These are phyloP conservation scores for Morinoia aosen DNA, from an alignment of 2,888 invertebrate genomes.

Conservation along the genomic window DNA sequence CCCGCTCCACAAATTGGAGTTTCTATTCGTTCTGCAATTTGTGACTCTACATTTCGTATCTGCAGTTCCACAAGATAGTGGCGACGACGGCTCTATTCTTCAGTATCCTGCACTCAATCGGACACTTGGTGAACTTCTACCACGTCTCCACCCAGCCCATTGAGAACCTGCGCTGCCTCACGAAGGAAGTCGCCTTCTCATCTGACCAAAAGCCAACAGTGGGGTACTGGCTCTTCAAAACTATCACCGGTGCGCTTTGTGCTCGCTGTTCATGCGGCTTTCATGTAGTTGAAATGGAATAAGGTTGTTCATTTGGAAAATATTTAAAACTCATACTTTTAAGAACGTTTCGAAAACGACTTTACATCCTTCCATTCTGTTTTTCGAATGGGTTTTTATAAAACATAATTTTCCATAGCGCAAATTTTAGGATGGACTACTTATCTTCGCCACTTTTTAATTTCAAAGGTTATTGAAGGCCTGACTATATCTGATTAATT, in stretches of 20 bases:
- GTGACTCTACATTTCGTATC: background rate
- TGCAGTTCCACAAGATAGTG: slow-evolving; percentile 95
- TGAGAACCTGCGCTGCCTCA: slow-evolving; percentile 91
- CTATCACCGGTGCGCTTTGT: slow-evolving; percentile 82
- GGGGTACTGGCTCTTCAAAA: slow-evolving; percentile 95
- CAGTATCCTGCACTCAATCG: slow-evolving; percentile 90
- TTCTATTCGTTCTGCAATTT: background rate
- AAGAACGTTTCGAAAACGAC: no score
- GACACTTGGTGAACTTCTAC: slow-evolving; percentile 97
- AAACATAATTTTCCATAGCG: no score
- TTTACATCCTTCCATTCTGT: no score
- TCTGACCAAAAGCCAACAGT: slow-evolving; percentile 95
- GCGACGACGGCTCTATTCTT: slow-evolving; percentile 95
- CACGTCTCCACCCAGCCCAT: slow-evolving; percentile 96
- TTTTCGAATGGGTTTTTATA: no score
- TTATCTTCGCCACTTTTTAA: no score
- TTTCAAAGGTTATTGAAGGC: no score
- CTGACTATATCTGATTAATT: background rate
- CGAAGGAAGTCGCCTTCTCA: slow-evolving; percentile 92
- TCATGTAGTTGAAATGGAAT: slow-evolving; percentile 8
- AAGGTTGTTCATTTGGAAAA: background rate
- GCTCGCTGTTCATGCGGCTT: slow-evolving; percentile 68
- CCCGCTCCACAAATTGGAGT: background rate
- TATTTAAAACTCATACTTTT: no score
- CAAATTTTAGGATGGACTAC: no score